Base-by-base conservation (phyloP, 2,888 invertebrate species). In the Marasmarcha lunaedactyla region DNA sequence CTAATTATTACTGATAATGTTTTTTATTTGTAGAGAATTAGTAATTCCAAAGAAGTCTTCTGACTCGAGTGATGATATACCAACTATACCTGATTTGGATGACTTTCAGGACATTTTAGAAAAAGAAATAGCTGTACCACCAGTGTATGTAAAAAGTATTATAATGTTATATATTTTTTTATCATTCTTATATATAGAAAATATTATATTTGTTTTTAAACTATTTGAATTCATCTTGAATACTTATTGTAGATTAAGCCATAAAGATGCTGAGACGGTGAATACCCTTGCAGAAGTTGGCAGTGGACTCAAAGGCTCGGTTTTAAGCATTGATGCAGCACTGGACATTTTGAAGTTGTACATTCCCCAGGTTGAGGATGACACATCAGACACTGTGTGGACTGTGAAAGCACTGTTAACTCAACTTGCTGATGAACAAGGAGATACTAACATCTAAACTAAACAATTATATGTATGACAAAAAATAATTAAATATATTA, bases 71-170 rank as follows among this genome's bases (percentile, higher is more conserved):
- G 79, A 83, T 46, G 84, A 84, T 43, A 84, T 84, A 39, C 84
- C 84, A 7, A 84, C 84, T 1, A 76, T 84, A 53, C 84, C 84
- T 6, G 84, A 84, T 47, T 49, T 81, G 30, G 84, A 84, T 45
- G 84, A 84, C 35, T 55, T 83, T 27, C 76, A 79, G 48, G 84
- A 84, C 42, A 72, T 74, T 41, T 47, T 81, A 26, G 79, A 83
- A 42, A 84, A 74, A 43, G 83, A 81, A 49, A 66, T 79, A 53
- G 65, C 71, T 14, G 57, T 67, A 44, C 73, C 74, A 6, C 63
- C 74, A 4, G 40, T 54, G 81, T 81, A 57, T 65, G 79, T 62
- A 38, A 38, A 11, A n/a, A n/a, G 9, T 11, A 30, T n/a, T 30
- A 25, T 26, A 27, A 12, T 10, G 9, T 11, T 9, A 15, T 14